phyloP scores from a whole-genome alignment of 2,113 vertebrate species.

The Burhinus oedicnemus region DNA sequence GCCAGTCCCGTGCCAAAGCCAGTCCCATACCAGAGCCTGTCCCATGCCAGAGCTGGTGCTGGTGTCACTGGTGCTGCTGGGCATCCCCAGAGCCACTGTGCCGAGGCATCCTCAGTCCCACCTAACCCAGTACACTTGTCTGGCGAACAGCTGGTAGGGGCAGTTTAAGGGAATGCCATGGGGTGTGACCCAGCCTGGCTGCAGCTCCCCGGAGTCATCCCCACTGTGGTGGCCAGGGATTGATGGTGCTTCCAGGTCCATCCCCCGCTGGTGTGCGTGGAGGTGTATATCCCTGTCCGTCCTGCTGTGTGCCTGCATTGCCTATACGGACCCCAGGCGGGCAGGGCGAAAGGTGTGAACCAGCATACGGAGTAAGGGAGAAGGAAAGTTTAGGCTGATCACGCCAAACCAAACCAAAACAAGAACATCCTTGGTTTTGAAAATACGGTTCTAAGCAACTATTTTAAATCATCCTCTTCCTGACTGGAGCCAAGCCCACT shows the following conservation, averaged over 20 bases:
- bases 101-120: neutral
- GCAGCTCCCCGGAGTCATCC: neutral
- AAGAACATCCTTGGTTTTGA: neutral
- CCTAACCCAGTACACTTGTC: neutral
- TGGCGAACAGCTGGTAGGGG: accelerated
- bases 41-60: neutral
- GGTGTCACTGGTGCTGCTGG: neutral
- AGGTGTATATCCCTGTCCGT: accelerated
- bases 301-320: accelerated
- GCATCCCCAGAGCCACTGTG: neutral
- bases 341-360: neutral
- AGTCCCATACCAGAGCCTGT: neutral
- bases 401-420: neutral
- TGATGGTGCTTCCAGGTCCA: neutral
- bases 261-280: neutral
- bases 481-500: neutral
- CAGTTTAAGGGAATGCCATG: neutral
- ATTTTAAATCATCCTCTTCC: neutral
- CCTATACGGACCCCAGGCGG: neutral
- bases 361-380: neutral
- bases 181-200: neutral
- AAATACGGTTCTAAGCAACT: neutral
- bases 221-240: accelerated
- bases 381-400: neutral
- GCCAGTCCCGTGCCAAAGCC: too few species aligned